Base-by-base conservation (phyloP, 2,113 vertebrate species). In the Lontra canadensis region DNA sequence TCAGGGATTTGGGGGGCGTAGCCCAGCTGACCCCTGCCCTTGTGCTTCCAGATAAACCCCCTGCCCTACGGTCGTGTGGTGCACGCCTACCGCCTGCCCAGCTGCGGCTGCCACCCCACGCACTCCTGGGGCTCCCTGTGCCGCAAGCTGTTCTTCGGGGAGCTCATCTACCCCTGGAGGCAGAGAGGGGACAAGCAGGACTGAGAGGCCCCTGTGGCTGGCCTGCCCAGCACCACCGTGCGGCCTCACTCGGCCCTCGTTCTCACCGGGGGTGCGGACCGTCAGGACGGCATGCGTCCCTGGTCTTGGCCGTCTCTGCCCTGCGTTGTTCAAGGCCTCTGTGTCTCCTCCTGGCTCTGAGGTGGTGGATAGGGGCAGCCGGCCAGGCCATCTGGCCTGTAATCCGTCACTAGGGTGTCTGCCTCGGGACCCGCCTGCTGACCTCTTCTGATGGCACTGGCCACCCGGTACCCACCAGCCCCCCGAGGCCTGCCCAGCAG, bases 141-240 rank as follows among this genome's bases (percentile, higher is more conserved):
- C 98, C 99, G 99, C 98, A 99, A 99, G 90, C 99, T 99, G 80
- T 99, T 99, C 97, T 98, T 99, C 0, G 99, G 99, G 67, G 99
- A 99, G 98, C 99, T 99, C 49, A 99, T 99, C 97, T 99, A 99
- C 96, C 99, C 99, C 82, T 99, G 99, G 99, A 99, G 98, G 94
- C 99, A 99, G 97, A 99, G 99, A 98, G 98, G 95, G 97, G 98
- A 99, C 97, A 99, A 99, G 98, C 98, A 98, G n/a, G 99, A 99
- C 95, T 99, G 97, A 99, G 90, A 34, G 4, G 26, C 39, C 59
- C 36, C 1, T n/a, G 47, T 17, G 76, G 6, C 81, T 4, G 0
- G 69, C 74, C 74, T 0, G 0, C 42, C 20, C 15, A 29, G 36
- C 31, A 12, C 39, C 23, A 0, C n/a, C 12, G 0, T 39, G 63